Conservation (phyloP, 92 coral and sea anemone genomes). For the Umimayanthus kanabou region DNA sequence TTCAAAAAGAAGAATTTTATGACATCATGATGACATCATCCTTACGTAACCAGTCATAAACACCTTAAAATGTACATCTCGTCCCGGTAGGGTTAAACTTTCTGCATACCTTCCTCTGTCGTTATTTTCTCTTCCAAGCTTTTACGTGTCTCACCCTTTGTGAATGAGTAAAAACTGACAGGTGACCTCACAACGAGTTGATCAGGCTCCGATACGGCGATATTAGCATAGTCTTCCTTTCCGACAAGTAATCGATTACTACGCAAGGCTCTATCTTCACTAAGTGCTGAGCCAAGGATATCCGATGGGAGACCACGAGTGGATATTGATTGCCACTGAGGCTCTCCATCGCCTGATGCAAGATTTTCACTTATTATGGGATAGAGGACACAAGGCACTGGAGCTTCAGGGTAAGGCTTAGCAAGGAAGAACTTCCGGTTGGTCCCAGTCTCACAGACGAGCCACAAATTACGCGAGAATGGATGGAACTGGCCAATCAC, state of each 20-base stretch:
- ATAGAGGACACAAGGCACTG: conserved; percentile 85
- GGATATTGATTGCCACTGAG: conserved; percentile 79
- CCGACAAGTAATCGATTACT: conserved; percentile 88
- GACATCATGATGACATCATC: too few relatives aligned
- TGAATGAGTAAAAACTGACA: conserved; percentile 82
- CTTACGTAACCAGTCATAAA: too few relatives aligned
- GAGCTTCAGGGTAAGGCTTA: conserved; percentile 85
- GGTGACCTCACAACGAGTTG: conserved; percentile 76
- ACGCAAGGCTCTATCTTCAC: conserved; percentile 72
- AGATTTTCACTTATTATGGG: conserved; percentile 68
- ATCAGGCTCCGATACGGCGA: conserved; percentile 84
- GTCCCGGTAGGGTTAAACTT: neutral
- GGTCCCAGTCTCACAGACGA: conserved; percentile 92
- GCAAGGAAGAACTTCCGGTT: conserved; percentile 85
- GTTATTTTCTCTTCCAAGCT: neutral
- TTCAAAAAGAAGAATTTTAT: too few relatives aligned
- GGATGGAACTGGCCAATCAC: conserved; percentile 91
- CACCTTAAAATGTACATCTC: too few relatives aligned
- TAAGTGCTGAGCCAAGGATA: conserved; percentile 55
- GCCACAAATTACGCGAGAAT: conserved; percentile 93
- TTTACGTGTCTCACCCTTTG: conserved; percentile 28
- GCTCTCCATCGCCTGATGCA: conserved; percentile 37
- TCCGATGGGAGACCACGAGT: conserved; percentile 69
- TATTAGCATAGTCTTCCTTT: conserved; percentile 70
- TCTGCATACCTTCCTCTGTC: conserved; percentile 31